Evolutionary conservation across 2,888 invertebrate genomes (phyloP).

Genomic region (Tuberolachnus salignus): DNA sequence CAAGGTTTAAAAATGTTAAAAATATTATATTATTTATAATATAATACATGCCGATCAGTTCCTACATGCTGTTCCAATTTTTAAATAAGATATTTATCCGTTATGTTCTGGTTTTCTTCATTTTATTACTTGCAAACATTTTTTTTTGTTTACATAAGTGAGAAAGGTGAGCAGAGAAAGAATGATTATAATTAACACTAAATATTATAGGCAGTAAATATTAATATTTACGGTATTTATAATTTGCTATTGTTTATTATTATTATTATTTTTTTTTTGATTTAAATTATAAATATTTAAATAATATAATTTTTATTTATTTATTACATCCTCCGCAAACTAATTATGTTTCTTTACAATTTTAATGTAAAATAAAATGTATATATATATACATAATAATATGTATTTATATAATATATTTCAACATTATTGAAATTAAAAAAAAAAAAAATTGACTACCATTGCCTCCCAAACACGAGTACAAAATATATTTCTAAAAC

Average conservation of each 20-base stretch:
- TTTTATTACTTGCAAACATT: slow-evolving; percentile 5
- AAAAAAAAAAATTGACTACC: slow-evolving; percentile 14
- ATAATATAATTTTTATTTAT: background rate
- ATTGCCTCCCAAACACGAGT: slow-evolving; percentile 46
- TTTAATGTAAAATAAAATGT: background rate
- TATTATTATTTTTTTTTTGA: background rate
- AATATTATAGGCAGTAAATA: background rate
- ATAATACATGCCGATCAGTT: slow-evolving; percentile 50
- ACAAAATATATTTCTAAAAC: slow-evolving; percentile 53
- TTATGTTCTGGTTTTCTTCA: slow-evolving; percentile 21
- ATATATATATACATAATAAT: background rate
- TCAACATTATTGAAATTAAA: background rate
- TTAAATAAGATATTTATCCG: slow-evolving; percentile 27
- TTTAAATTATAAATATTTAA: slow-evolving; percentile 10
- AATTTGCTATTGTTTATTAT: slow-evolving; percentile 26
- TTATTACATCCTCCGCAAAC: background rate
- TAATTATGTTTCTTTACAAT: slow-evolving; percentile 2
- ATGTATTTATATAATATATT: slow-evolving; percentile 28
- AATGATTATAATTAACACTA: slow-evolving; percentile 7
- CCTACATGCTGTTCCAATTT: slow-evolving; percentile 53
- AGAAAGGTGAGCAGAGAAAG: background rate
- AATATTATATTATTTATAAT: slow-evolving; percentile 39
- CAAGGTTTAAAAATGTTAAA: slow-evolving; percentile 50
- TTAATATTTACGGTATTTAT: slow-evolving; percentile 29
- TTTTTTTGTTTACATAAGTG: background rate